Evolutionary conservation across 2,888 invertebrate species (phyloP), one percentile per base, ranked within the genome.

Genomic region (Myathropa florea): DNA sequence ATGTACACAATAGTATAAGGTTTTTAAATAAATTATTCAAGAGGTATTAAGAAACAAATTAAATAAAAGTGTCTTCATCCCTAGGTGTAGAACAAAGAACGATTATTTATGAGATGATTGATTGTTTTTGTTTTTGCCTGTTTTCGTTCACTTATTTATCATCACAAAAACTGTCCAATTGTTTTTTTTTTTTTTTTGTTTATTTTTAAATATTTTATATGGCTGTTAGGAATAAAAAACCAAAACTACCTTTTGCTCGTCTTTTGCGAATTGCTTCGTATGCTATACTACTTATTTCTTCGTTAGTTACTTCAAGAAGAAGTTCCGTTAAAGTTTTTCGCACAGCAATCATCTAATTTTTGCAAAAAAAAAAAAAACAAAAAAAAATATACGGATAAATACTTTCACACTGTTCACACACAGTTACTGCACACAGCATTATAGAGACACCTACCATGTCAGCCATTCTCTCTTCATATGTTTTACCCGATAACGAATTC

Each of bases 291-390:
- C 95, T 94, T 91, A 99, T 97, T 94, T 98, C 97, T 93, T 96
- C 95, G 93, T 96, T 97, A 26, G 99, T 99, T 90, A 98, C 98
- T 93, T 98, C 97, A 90, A 99, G 94, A 85, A 99, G 95, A 90
- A 99, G 96, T 94, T 98, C 98, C 33, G 99, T 99, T 93, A 99
- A 94, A 89, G 96, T 96, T 87, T 96, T 95, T 84, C 98, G 95
- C 70, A 98, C 97, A 91, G 95, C 95, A 92, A 97, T 93, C 97
- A 98, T 98, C 97, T 97, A 93, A 78, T 89, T 75, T 67, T 75
- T 85, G 80, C 39, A 26, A 78, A 81, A 33, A 28, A 64, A 82
- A 88, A 81, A 30, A 63, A 88, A 88, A 81, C 24, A 63, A 88
- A 72, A 73, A 88, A 88, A 67, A 78, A 88, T 83, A 79, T 79